Conservation (phyloP, 2,113 vertebrate genomes). For the Zingel zingel region DNA sequence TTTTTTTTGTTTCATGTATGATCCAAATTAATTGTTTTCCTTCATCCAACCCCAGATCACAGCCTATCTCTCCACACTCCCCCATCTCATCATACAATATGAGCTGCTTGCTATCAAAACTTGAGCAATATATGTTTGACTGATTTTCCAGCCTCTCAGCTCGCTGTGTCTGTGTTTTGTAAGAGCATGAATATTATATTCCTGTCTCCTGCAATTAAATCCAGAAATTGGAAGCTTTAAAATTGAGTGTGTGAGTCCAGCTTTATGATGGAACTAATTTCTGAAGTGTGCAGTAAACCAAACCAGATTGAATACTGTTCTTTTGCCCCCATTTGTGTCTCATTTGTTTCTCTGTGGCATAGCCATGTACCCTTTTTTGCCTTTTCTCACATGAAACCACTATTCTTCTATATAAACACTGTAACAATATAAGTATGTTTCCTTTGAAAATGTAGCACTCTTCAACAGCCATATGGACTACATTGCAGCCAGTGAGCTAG, state of each 20-base stretch:
- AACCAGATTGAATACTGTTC: slow-evolving; percentile 69
- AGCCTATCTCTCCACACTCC: slow-evolving; percentile 12
- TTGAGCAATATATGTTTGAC: slow-evolving; percentile 50
- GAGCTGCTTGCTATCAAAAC: slow-evolving; percentile 60
- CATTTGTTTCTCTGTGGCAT: slow-evolving; percentile 32
- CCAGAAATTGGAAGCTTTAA: slow-evolving; percentile 74
- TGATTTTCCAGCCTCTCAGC: slow-evolving; percentile 67
- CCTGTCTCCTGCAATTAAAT: slow-evolving; percentile 73
- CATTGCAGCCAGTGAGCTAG: slow-evolving; percentile 18
- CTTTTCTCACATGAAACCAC: slow-evolving; percentile 40
- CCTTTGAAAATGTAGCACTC: slow-evolving; percentile 30
- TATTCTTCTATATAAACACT: slow-evolving; percentile 39
- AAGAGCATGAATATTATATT: slow-evolving; percentile 68
- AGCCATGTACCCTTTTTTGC: slow-evolving; percentile 9
- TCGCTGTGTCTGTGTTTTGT: slow-evolving; percentile 61
- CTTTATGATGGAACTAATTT: slow-evolving; percentile 79
- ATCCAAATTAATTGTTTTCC: slow-evolving; percentile 48
- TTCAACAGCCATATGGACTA: slow-evolving; percentile 14
- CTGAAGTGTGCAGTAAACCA: slow-evolving; percentile 75
- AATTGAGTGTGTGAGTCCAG: slow-evolving; percentile 60
- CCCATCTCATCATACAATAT: slow-evolving; percentile 45
- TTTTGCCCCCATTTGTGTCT: slow-evolving; percentile 28
- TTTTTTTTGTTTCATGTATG: slow-evolving; percentile 50
- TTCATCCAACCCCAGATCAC: slow-evolving; percentile 44
- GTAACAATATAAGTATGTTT: slow-evolving; percentile 14